These are phyloP conservation scores for Pogona vitticeps DNA, from an alignment of 2,113 vertebrate species.

Conservation along the genomic window DNA sequence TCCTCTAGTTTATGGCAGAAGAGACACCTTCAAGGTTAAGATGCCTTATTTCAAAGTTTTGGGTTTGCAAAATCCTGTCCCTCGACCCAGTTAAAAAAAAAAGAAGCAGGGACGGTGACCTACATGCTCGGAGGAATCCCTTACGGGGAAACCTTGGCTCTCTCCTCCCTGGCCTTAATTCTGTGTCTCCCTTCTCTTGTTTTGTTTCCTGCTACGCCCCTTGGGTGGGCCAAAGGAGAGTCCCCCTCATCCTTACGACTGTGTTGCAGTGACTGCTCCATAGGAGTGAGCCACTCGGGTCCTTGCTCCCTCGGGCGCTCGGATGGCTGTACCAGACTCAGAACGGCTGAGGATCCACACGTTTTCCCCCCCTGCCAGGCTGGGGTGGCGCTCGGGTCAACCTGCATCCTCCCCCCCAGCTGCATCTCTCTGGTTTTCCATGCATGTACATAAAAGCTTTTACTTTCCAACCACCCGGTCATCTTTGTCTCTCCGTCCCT, in stretches of 20 bases:
- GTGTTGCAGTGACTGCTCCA: conserved; percentile 10
- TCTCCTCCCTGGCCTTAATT: neutral
- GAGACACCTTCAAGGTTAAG: no score
- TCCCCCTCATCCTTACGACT: neutral
- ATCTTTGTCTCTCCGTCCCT: neutral
- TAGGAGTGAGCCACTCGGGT: neutral
- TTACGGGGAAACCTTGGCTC: no score
- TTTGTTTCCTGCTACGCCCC: neutral
- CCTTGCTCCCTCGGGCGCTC: neutral
- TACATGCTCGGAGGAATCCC: no score
- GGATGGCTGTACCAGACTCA: neutral
- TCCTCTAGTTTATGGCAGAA: no score
- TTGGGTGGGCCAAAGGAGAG: neutral
- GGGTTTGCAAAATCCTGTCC: no score
- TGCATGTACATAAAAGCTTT: neutral
- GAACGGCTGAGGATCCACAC: neutral
- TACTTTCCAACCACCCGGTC: neutral
- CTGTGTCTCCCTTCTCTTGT: conserved; percentile 47
- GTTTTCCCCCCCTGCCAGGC: neutral
- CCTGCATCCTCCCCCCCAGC: neutral
- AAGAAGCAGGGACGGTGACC: no score
- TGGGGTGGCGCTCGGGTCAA: neutral
- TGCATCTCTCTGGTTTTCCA: neutral
- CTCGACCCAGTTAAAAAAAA: neutral
- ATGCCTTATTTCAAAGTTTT: no score